Evolutionary conservation across 2,888 invertebrate species (phyloP), one percentile per base, ranked within the genome.

Genomic region (Neocrepidodera transversa): DNA sequence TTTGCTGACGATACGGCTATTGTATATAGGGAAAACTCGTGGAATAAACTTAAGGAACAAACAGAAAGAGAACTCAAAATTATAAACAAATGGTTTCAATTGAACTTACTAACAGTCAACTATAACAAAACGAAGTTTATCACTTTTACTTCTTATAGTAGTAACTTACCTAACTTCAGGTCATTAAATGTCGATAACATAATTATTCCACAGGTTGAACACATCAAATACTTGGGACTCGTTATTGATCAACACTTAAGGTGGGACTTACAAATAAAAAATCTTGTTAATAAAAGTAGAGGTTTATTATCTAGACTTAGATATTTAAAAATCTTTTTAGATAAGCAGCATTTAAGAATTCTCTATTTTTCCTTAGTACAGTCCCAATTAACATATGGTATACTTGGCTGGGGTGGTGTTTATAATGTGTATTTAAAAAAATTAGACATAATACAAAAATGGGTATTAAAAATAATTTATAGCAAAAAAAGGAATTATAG

Each of bases 211-310:
- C 23, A 36, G 30, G 16, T 13, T 20, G 17, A 32, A 11, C 7
- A 6, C 3, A 20, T 36, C 3, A 38, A 50, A 13, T 50, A 50
- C 18, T 36, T 38, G 11, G 50, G 35, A 20, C 18, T 50, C 3
- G 7, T 50, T 11, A 18, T 50, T 2, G 36, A 49, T 16, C 13
- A 16, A 18, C 48, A 49, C 32, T 30, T 49, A 16, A 47, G 47
- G 14, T 47, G 30, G 47, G 49, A 49, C 18, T 8, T 49, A 16
- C 49, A 49, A 32, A 18, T 17, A 32, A 49, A 49, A n/a, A 18
- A 32, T 16, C 3, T 49, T 6, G 16, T 13, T 13, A 18, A 32
- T 11, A 49, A 49, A 30, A 8, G 30, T 10, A 49, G 35, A 49
- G 48, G 32, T 4, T 26, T 49, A 8, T 16, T 49, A 23, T 6